Evolutionary conservation across 1,140 invertebrate genomes (phyloP), one percentile per base, ranked within the genome.

Genomic region (Lasaia peninsularis): DNA sequence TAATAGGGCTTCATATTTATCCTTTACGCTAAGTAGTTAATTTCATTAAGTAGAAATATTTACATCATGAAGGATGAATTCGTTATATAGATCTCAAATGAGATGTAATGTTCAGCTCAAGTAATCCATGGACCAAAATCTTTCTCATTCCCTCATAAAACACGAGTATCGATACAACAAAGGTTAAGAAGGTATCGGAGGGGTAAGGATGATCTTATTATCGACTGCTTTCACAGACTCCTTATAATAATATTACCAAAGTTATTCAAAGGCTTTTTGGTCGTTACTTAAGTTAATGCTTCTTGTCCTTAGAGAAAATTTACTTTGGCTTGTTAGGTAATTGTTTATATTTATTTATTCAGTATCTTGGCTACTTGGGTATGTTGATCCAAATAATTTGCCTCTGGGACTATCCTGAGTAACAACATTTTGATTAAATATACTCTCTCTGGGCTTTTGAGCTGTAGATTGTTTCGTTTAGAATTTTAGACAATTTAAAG

Each of bases 161-260:
- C 37, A 55, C 21, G 34, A 40, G 52, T 55, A 21, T 54, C 33
- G 58, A 63, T 58, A 66, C 44, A 65, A 74, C 77, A 71, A 72
- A 66, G 60, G 69, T 72, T 74, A 71, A 72, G 58, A 65, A 67
- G 65, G 66, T 63, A 73, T 69, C 48, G 60, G 32, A 54, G 40
- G 58, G 10, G 14, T 54, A 35, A 60, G 40, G 40, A 44, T 44
- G 53, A 55, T 55, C 35, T 55, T 44, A 40, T 55, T 55, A 48
- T 55, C 44, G 40, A 20, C 52, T 40, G 56, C 48, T 34, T 49
- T 50, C 32, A 34, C 48, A 20, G 52, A 40, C 52, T 52, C 32
- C 48, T 18, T 52, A 10, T 35, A 54, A 60, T 60, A 54, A 57
- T 48, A 57, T 51, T 35, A 51, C 16, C 14, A 48, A 35, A 57